Base-by-base conservation (phyloP, 2,888 invertebrate genomes). In the Apotomis betuletana region DNA sequence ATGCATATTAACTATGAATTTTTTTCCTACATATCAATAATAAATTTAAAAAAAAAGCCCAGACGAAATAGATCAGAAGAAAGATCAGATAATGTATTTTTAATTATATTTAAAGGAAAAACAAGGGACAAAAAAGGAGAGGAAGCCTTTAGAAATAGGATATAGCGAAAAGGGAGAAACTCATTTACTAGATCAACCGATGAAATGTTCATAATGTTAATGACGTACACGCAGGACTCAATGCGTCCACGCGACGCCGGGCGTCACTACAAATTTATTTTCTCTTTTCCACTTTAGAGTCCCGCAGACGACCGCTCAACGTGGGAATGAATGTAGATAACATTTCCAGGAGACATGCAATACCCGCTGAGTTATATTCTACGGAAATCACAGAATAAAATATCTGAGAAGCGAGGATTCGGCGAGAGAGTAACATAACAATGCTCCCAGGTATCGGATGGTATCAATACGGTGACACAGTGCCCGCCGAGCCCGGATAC, bases 381-480 rank as follows among this genome's bases (percentile, higher is more conserved):
- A 52, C 68, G 68, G 68, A 69, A 69, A 68, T 54, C 68, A 27
- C 44, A 60, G 68, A 49, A 69, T 62, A 57, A 69, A 55, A 54
- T 27, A 44, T 54, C 13, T 57, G 41, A 38, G 55, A 65, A n/a
- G 65, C 44, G 55, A 55, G 27, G n/a, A 44, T 15, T 44, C 15
- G 38, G 5, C n/a, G 51, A 38, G 52, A 3, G 38, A 27, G 49
- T 58, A 59, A 68, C 68, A 60, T 51, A 60, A 60, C 54, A 60
- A 54, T 51, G 67, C 59, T 68, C 60, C 52, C 58, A 64, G 70
- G 63, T 52, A 70, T 64, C 58, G 58, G 52, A 15, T 57, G 46
- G 36, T 65, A 60, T 65, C 70, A 46, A 65, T 65, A 65, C 70
- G 68, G 57, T 41, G 70, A 67, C 70, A 60, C n/a, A 60, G 70